These are phyloP conservation scores for Pseudococcus longispinus DNA, from an alignment of 2,888 invertebrate species.

Conservation along the genomic window DNA sequence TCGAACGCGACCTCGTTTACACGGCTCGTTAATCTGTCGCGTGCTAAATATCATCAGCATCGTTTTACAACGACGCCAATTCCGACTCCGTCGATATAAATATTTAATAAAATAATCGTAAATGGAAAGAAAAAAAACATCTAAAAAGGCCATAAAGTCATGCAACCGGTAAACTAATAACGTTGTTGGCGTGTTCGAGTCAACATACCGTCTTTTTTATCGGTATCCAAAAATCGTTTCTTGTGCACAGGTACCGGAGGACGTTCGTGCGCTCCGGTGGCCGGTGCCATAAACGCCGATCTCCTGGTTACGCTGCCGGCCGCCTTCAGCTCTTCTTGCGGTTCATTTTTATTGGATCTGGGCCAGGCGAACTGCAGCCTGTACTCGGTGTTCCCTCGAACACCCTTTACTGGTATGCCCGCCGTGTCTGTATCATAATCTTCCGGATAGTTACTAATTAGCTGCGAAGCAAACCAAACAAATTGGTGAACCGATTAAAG, in stretches of 20 bases:
- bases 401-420: slow-evolving; percentile 58
- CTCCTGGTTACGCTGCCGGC: slow-evolving; percentile 62
- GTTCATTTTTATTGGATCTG: slow-evolving; percentile 60
- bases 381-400: slow-evolving; percentile 73
- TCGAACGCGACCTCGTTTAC: background rate
- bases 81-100: background rate
- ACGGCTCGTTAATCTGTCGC: slow-evolving; percentile 1
- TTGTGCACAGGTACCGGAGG: slow-evolving; percentile 74
- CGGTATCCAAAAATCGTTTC: slow-evolving; percentile 63
- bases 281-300: slow-evolving; percentile 63
- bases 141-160: background rate
- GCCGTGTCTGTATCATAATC: slow-evolving; percentile 64
- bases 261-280: slow-evolving; percentile 69
- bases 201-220: slow-evolving; percentile 64
- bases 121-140: background rate
- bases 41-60: background rate
- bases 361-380: slow-evolving; percentile 91
- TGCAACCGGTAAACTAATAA: background rate
- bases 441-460: slow-evolving; percentile 48
- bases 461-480: slow-evolving; percentile 30
- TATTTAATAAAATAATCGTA: background rate
- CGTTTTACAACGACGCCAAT: background rate
- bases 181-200: background rate
- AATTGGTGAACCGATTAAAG: background rate
- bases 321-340: slow-evolving; percentile 66